A percentile compares a stretch with the other conserved stretches of the same genome.
Evolutionary conservation across 2,888 invertebrate species (phyloP).

Genomic region (Erebia palarica): DNA sequence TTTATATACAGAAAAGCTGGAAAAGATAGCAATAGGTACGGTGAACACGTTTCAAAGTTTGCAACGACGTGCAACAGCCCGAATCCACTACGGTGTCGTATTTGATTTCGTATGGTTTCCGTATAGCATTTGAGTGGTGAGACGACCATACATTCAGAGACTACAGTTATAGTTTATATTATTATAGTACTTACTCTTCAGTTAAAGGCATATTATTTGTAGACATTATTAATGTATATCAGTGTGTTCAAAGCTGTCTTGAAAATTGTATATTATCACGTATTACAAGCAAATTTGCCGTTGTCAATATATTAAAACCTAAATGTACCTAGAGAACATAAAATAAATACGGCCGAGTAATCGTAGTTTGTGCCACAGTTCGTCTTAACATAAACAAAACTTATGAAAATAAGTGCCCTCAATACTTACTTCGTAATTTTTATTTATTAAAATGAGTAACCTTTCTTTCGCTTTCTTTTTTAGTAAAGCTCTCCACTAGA

Average conservation of each 20-base stretch:
- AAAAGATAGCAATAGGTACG: too few species aligned
- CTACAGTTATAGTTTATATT: too few species aligned
- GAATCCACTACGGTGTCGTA: too few species aligned
- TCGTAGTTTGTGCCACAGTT: constrained; percentile 19
- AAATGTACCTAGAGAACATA: not conserved
- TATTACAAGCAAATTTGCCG: not conserved
- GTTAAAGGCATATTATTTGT: too few species aligned
- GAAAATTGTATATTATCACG: not conserved
- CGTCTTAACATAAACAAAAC: constrained; percentile 14
- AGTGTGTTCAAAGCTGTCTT: not conserved
- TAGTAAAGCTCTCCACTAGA: not conserved
- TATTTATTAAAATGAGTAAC: constrained; percentile 4
- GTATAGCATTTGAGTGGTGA: too few species aligned
- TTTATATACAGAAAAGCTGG: too few species aligned
- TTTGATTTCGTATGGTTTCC: too few species aligned
- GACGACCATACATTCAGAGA: too few species aligned
- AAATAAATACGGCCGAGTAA: not conserved
- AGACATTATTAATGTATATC: not conserved
- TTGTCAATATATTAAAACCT: not conserved
- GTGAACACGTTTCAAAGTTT: too few species aligned
- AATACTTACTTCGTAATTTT: constrained; percentile 1
- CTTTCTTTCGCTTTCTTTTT: constrained; percentile 6
- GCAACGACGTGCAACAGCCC: too few species aligned
- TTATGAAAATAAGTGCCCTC: constrained; percentile 14
- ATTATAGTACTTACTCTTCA: too few species aligned